phyloP scores from a whole-genome alignment of 1,140 invertebrate genomes.

The Papilio polyxenes region DNA sequence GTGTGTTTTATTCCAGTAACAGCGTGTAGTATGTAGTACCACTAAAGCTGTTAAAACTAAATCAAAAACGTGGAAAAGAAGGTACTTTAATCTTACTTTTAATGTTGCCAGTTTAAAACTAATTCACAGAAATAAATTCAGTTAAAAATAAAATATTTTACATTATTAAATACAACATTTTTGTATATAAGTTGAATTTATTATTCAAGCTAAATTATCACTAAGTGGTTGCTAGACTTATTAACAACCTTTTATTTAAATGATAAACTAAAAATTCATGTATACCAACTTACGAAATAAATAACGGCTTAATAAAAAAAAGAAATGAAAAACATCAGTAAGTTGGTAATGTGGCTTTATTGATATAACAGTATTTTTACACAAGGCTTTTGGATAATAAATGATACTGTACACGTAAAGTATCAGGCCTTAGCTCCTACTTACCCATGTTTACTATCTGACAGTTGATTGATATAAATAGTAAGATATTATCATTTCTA shows the following conservation, averaged over 20 bases:
- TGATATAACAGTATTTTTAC: too few species aligned
- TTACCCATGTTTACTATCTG: conserved; percentile 4
- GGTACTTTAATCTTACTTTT: background rate
- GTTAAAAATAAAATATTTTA: too few species aligned
- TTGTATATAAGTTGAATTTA: too few species aligned
- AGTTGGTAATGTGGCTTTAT: too few species aligned
- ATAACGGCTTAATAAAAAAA: too few species aligned
- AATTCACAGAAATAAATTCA: background rate
- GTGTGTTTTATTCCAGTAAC: background rate
- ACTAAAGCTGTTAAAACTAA: conserved; percentile 8
- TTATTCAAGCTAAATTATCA: too few species aligned
- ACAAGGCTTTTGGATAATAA: background rate
- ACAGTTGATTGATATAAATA: conserved; percentile 39
- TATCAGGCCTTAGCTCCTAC: background rate
- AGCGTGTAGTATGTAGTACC: background rate
- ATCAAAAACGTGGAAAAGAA: background rate
- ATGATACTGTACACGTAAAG: background rate
- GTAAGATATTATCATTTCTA: conserved; percentile 40
- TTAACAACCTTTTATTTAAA: too few species aligned
- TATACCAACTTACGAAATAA: too few species aligned
- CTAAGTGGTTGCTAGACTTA: too few species aligned
- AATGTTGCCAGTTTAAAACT: background rate
- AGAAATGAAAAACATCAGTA: too few species aligned
- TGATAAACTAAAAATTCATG: too few species aligned
- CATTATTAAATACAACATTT: too few species aligned